These are phyloP conservation scores for Sebastes matsubarae DNA, from an alignment of 2,797 vertebrate genomes.

Conservation along the genomic window DNA sequence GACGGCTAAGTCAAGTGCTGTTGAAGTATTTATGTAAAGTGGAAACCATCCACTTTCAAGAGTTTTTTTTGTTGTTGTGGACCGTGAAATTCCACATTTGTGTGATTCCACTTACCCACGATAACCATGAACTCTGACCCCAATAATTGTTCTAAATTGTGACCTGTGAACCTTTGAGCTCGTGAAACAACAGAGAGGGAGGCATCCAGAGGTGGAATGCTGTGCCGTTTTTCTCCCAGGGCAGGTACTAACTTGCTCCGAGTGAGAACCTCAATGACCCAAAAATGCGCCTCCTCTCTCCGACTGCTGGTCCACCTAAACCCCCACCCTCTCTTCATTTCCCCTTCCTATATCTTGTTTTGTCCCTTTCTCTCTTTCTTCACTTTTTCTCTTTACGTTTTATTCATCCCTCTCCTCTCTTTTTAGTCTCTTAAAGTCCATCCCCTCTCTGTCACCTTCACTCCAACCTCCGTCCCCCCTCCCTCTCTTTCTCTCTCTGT, in stretches of 20 bases:
- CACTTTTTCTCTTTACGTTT: constrained; percentile 35
- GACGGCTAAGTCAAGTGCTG: constrained; percentile 6
- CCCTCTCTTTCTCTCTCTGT: constrained; percentile 61
- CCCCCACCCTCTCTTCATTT: not conserved
- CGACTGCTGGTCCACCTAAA: constrained; percentile 6
- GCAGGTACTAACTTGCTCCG: constrained; percentile 58
- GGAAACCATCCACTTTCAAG: constrained; percentile 28
- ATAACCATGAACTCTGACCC: constrained; percentile 71
- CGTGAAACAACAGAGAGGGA: constrained; percentile 60
- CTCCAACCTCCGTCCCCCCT: constrained; percentile 20
- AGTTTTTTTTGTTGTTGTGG: constrained; percentile 19
- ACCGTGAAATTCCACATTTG: constrained; percentile 59
- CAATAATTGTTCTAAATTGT: constrained; percentile 77
- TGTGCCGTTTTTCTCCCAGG: constrained; percentile 22
- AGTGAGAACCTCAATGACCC: constrained; percentile 44
- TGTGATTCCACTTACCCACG: constrained; percentile 62
- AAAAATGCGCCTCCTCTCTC: constrained; percentile 31
- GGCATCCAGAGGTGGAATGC: constrained; percentile 57
- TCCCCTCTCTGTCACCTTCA: constrained; percentile 58
- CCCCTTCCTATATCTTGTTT: not conserved
- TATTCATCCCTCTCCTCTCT: constrained; percentile 25
- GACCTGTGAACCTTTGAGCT: constrained; percentile 66
- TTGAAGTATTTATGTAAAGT: constrained; percentile 48
- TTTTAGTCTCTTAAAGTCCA: constrained; percentile 50
- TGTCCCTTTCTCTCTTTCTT: not conserved